Conservation (phyloP, 2,888 invertebrate species). For the Strigamia transsilvanica region DNA sequence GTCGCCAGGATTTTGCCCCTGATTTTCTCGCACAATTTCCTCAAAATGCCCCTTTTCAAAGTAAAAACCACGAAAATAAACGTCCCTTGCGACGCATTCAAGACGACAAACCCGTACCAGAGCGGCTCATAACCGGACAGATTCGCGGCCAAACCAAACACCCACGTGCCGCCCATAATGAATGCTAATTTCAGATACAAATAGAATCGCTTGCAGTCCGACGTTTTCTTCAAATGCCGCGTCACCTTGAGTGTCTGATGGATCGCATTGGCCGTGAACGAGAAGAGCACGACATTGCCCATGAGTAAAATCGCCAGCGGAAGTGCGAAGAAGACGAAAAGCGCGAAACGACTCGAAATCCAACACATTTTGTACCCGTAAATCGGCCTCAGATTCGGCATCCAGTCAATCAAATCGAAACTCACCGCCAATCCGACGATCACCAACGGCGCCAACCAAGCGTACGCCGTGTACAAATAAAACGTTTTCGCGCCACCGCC, state of each 20-base stretch:
- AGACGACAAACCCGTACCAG: constrained; percentile 66
- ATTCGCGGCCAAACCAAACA: constrained; percentile 64
- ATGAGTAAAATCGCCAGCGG: constrained; percentile 63
- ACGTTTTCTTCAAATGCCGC: constrained; percentile 58
- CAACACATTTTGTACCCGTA: constrained; percentile 62
- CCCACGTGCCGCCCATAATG: constrained; percentile 67
- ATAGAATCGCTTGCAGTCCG: constrained; percentile 59
- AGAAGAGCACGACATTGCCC: constrained; percentile 63
- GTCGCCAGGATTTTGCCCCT: background rate
- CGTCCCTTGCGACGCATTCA: constrained; percentile 66
- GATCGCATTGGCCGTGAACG: constrained; percentile 62
- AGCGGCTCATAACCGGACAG: constrained; percentile 61
- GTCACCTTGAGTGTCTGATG: constrained; percentile 56
- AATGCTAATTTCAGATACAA: constrained; percentile 63
- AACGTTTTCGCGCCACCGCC: constrained; percentile 54
- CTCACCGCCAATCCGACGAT: constrained; percentile 63
- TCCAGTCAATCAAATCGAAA: constrained; percentile 60
- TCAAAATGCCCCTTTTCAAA: constrained; percentile 59
- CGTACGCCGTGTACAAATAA: constrained; percentile 64
- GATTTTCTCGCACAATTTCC: background rate
- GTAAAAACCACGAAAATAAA: constrained; percentile 65
- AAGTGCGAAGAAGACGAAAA: constrained; percentile 64
- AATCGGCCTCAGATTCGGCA: constrained; percentile 57
- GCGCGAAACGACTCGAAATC: constrained; percentile 62
- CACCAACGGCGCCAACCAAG: constrained; percentile 65